phyloP scores from a whole-genome alignment of 2,113 vertebrate species.

The Chelonoidis abingdonii region DNA sequence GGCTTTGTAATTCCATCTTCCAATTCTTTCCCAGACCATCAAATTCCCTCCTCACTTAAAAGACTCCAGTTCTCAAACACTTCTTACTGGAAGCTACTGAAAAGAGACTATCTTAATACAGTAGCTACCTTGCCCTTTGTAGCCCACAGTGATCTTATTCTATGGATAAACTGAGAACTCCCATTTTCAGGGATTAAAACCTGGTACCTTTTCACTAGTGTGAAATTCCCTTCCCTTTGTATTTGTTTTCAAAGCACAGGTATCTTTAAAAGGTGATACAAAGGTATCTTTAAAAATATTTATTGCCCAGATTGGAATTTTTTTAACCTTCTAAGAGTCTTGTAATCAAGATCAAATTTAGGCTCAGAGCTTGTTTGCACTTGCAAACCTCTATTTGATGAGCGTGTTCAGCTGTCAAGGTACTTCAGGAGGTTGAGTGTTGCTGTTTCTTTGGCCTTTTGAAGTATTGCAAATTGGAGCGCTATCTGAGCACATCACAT shows the following conservation, averaged over 20 bases:
- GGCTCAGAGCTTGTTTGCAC: slow-evolving; percentile 9
- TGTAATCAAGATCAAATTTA: slow-evolving; percentile 32
- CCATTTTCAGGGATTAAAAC: background rate
- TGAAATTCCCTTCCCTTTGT: background rate
- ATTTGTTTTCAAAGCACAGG: background rate
- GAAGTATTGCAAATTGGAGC: slow-evolving; percentile 19
- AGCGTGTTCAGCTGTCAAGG: background rate
- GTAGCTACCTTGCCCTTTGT: background rate
- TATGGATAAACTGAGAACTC: background rate
- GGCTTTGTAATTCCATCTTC: no score
- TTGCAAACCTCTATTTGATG: background rate
- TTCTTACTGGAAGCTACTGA: accelerated
- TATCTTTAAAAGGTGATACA: background rate
- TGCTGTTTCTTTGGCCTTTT: slow-evolving; percentile 51
- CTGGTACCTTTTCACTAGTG: accelerated
- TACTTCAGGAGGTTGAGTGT: slow-evolving; percentile 6
- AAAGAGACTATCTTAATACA: background rate
- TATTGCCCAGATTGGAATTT: background rate
- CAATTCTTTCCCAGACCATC: background rate
- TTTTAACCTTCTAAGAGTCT: slow-evolving; percentile 27
- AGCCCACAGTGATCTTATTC: background rate
- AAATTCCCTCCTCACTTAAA: background rate
- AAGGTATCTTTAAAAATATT: background rate
- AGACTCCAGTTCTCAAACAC: background rate
- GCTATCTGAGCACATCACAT: background rate